These are phyloP conservation scores for Okapia johnstoni DNA, from an alignment of 2,113 vertebrate species.

Conservation along the genomic window DNA sequence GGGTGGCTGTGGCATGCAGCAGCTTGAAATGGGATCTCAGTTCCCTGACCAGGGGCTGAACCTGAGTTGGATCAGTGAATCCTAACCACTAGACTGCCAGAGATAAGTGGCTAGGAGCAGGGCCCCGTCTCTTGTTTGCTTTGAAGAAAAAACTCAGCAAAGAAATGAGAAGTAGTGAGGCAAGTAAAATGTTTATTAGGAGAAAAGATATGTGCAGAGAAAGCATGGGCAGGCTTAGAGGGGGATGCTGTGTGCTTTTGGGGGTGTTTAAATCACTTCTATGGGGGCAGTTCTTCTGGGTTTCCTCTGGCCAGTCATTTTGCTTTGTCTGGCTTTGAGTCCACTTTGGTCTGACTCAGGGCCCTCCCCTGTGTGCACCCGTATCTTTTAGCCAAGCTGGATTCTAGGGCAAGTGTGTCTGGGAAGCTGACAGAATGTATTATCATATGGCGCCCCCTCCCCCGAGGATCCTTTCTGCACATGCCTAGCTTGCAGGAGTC, in stretches of 20 bases:
- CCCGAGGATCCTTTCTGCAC: background rate
- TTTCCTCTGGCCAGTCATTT: background rate
- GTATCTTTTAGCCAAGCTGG: background rate
- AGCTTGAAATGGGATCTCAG: background rate
- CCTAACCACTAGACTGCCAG: background rate
- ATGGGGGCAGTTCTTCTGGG: background rate
- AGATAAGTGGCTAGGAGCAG: background rate
- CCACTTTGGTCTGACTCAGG: background rate
- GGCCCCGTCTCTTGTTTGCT: background rate
- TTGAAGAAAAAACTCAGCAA: background rate
- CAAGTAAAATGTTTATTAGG: background rate
- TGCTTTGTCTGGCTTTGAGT: background rate
- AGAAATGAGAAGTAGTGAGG: background rate
- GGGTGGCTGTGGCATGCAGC: background rate
- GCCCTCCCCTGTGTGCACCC: background rate
- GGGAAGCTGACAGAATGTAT: background rate
- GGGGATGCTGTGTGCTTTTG: background rate
- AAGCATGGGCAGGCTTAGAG: background rate
- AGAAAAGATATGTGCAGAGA: background rate
- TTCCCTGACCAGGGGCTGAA: background rate
- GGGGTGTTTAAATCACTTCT: background rate
- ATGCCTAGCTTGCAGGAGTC: background rate
- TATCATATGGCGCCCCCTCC: background rate
- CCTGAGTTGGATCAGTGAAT: background rate
- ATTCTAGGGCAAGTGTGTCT: background rate